These are phyloP conservation scores for Rhea americana DNA, from an alignment of 2,113 vertebrate genomes.

Conservation along the genomic window DNA sequence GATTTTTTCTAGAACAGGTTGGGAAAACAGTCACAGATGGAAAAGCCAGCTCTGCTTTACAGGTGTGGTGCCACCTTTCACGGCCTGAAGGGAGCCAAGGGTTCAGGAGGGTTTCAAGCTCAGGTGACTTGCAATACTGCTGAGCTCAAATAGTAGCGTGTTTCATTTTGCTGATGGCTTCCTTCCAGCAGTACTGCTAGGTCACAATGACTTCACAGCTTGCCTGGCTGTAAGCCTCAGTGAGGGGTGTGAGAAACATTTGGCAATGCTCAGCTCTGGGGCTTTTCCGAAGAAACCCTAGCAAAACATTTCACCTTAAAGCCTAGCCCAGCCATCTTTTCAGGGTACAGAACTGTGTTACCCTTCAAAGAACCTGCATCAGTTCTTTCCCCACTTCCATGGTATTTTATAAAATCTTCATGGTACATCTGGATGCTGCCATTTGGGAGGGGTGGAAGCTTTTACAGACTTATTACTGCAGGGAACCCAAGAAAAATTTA, in stretches of 20 bases:
- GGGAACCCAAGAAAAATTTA: not conserved
- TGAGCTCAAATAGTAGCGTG: not conserved
- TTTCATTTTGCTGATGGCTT: not conserved
- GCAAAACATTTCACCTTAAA: not conserved
- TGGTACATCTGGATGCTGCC: not conserved
- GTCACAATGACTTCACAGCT: not conserved
- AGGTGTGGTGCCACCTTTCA: not conserved
- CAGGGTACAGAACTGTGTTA: not conserved
- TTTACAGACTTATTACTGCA: not conserved
- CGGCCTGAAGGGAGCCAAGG: not conserved
- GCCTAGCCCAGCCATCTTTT: not conserved
- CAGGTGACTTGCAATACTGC: not conserved
- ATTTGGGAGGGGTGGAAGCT: not conserved
- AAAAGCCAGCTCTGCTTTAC: not conserved
- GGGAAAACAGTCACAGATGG: not conserved
- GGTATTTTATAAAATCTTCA: not conserved
- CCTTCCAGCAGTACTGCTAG: not conserved
- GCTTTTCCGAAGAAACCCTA: not conserved
- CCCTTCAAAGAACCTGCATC: not conserved
- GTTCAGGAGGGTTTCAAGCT: not conserved
- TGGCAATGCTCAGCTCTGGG: not conserved
- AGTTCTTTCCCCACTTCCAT: not conserved
- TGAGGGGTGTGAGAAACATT: not conserved
- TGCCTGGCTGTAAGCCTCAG: accelerated
- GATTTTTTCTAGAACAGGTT: not conserved